A percentile compares a stretch with the other conserved stretches of the same genome.
These are phyloP conservation scores for Drosophila kuntzei DNA, from an alignment of 2,888 invertebrate genomes.

Conservation along the genomic window DNA sequence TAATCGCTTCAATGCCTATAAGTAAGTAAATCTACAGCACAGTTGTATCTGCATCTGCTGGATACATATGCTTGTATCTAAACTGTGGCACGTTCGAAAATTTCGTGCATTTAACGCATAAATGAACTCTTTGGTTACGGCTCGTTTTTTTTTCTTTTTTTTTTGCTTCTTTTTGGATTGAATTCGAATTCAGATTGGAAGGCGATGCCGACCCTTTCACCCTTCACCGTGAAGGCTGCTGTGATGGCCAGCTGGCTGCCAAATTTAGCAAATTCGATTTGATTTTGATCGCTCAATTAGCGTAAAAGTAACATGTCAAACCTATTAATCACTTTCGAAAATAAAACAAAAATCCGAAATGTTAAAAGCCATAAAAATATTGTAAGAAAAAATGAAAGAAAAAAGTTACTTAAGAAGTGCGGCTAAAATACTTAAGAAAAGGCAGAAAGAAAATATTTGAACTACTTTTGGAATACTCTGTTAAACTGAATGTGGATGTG, in stretches of 20 bases:
- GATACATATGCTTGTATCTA: conserved; percentile 35
- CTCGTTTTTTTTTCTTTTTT: conserved; percentile 40
- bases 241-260: conserved; percentile 63
- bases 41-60: conserved; percentile 47
- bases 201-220: conserved; percentile 69
- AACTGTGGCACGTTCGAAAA: conserved; percentile 60
- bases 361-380: conserved; percentile 9
- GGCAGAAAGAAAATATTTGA: neutral
- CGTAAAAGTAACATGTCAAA: conserved; percentile 82
- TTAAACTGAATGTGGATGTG: neutral
- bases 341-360: conserved; percentile 23
- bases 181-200: conserved; percentile 23
- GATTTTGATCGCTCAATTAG: conserved; percentile 82
- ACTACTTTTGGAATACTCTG: neutral
- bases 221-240: conserved; percentile 77
- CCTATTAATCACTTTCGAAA: conserved; percentile 78
- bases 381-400: conserved; percentile 1
- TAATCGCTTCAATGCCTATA: conserved; percentile 74
- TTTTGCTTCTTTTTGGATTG: conserved; percentile 35
- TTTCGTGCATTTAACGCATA: conserved; percentile 79
- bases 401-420: conserved; percentile 32
- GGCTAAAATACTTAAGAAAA: conserved; percentile 11
- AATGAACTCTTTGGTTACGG: conserved; percentile 67
- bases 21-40: conserved; percentile 43
- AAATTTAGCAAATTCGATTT: conserved; percentile 73